Evolutionary conservation across 2,113 vertebrate genomes (phyloP).

Genomic region (Gallinago undulata): DNA sequence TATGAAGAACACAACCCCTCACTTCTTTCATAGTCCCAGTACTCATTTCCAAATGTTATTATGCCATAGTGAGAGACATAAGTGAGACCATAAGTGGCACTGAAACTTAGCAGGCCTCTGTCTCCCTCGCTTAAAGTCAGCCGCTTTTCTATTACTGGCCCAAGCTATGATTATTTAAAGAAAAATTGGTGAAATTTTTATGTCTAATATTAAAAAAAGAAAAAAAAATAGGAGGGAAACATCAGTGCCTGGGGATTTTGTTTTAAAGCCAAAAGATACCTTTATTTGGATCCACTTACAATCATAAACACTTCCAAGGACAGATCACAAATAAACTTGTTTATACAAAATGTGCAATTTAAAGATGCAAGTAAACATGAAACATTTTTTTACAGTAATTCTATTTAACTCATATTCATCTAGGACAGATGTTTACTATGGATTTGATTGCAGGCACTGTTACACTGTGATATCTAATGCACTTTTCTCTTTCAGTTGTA

Average conservation of each 20-base stretch:
- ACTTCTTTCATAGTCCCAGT: neutral
- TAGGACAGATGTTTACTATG: neutral
- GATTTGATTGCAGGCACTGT: neutral
- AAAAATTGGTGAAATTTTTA: neutral
- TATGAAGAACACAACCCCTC: neutral
- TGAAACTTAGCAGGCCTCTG: neutral
- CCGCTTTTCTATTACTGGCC: neutral
- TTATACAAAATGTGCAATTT: neutral
- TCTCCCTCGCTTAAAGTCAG: neutral
- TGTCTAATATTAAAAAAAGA: neutral
- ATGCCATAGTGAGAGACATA: neutral
- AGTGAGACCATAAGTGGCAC: neutral
- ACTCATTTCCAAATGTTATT: conserved; percentile 18
- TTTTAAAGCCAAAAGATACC: neutral
- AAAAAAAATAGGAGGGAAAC: neutral
- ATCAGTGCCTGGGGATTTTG: neutral
- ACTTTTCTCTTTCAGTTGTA: conserved; percentile 87
- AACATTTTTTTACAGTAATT: neutral
- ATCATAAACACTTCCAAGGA: neutral
- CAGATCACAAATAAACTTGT: neutral
- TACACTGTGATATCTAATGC: conserved; percentile 16
- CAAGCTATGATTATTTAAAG: neutral
- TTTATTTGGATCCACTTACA: neutral
- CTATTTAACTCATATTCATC: neutral
- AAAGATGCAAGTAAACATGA: neutral